Base-by-base conservation (phyloP, 2,113 vertebrate genomes). In the Chaetops frenatus region DNA sequence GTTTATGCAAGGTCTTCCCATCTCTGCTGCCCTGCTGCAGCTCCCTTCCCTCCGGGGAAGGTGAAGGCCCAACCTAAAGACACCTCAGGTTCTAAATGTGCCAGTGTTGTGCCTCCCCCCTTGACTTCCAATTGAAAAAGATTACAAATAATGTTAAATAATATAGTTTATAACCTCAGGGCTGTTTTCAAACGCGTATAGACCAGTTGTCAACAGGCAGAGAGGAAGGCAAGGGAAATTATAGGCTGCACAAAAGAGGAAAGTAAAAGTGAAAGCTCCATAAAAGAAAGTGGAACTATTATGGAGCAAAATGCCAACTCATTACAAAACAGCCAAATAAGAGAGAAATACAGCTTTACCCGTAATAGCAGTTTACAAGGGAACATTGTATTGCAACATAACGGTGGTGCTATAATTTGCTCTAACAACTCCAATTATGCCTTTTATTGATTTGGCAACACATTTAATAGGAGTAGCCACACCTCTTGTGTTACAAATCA, bases 361-460 rank as follows among this genome's bases (percentile, higher is more conserved):
- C 97, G 98, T 99, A 99, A 99, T 99, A 99, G 99, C 98, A 98
- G 99, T 99, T 99, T 99, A 99, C 98, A 98, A 98, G 98, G 98
- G 98, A 99, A 99, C 98, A 99, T 98, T 99, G 99, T 99, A 98
- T 98, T 98, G 98, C 98, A 98, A 99, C 99, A 99, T 99, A 99
- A 99, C 99, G 98, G 99, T 98, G 98, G 98, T 97, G 98, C 99
- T 99, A 99, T 99, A 99, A 99, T 99, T 99, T 99, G 98, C 98
- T 99, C 99, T 99, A 99, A 99, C 99, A 99, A 99, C 99, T 99
- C 98, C 98, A 99, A 99, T 99, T 99, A 99, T 99, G 98, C 98
- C 98, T 99, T 98, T 98, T 99, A 99, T 99, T 99, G 99, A 99
- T 99, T 99, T 99, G 98, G 98, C 98, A 98, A 98, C 99, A 99